Conservation (phyloP, 1,140 invertebrate species). For the Homalodisca vitripennis region DNA sequence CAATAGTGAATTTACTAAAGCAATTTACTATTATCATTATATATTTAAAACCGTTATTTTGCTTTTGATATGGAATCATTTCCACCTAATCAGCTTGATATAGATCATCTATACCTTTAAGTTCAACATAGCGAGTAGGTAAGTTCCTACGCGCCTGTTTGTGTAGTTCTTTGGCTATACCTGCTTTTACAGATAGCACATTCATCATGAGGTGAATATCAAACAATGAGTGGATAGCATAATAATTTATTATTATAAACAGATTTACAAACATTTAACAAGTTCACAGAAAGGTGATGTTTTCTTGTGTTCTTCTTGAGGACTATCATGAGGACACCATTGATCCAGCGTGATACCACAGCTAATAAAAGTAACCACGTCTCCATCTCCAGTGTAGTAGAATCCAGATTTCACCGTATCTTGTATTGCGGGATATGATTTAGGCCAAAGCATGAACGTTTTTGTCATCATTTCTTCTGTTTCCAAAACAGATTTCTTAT, state of each 20-base stretch:
- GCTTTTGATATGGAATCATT: conserved; percentile 43
- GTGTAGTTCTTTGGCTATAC: conserved; percentile 37
- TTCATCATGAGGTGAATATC: background rate
- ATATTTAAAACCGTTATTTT: conserved; percentile 49
- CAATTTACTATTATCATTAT: conserved; percentile 51
- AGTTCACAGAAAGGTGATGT: conserved; percentile 26
- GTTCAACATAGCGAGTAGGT: conserved; percentile 27
- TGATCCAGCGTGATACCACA: background rate
- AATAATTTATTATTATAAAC: conserved; percentile 1
- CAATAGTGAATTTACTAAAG: conserved; percentile 52
- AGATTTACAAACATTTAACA: conserved; percentile 1
- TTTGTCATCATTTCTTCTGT: background rate
- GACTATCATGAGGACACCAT: background rate
- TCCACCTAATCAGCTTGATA: conserved; percentile 39
- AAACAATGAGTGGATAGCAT: too few species aligned
- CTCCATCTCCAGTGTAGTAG: conserved; percentile 20
- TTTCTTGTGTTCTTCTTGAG: conserved; percentile 7
- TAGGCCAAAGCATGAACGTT: background rate
- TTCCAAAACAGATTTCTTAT: background rate
- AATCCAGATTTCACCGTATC: conserved; percentile 25
- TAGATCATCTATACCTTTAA: conserved; percentile 34
- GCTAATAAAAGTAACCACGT: conserved; percentile 6
- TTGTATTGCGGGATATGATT: conserved; percentile 20
- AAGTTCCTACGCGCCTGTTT: conserved; percentile 37
- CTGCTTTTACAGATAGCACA: background rate